Base-by-base conservation (phyloP, 2,113 vertebrate genomes). In the Morone chrysops region DNA sequence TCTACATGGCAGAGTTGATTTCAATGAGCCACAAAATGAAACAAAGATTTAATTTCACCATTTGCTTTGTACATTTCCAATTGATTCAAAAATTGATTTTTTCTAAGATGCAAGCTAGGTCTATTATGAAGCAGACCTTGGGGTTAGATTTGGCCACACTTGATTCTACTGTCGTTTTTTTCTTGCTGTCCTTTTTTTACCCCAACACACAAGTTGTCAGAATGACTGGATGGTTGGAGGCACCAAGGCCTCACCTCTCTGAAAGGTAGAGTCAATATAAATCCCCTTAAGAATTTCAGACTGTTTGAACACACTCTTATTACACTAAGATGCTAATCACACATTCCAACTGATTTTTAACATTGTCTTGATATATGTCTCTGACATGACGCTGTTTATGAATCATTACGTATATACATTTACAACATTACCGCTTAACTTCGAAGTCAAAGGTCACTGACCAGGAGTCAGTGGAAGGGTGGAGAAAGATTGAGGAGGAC, bases 21-120 rank as follows among this genome's bases (percentile, higher is more conserved):
- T 77, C 40, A 67, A 47, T n/a, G 50, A 57, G 62, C 51, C 51
- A 56, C 17, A 77, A 56, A 65, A 65, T 66, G 16, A 53, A 61
- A 60, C 2, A 60, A 20, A 60, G 2, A 56, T 38, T n/a, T 36
- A 0, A 77, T 77, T n/a, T 76, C 50, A 53, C 47, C 48, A 20
- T 20, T 14, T 47, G 51, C 51, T 56, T 22, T 67, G 36, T 65
- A 51, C 63, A 47, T 57, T 56, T 57, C 62, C 11, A 57, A 67
- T 47, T 48, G 41, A 67, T 77, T 67, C 43, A 25, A n/a, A 76
- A 56, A 56, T 47, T 67, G 75, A 47, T 57, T 36, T 41, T 9
- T 56, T 20, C 17, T 12, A 36, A 76, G 40, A 66, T 57, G 50
- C 61, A 36, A 56, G 41, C 41, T 7, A 20, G n/a, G 14, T 31